phyloP scores from a whole-genome alignment of 2,113 vertebrate genomes.

The Erythrolamprus reginae region DNA sequence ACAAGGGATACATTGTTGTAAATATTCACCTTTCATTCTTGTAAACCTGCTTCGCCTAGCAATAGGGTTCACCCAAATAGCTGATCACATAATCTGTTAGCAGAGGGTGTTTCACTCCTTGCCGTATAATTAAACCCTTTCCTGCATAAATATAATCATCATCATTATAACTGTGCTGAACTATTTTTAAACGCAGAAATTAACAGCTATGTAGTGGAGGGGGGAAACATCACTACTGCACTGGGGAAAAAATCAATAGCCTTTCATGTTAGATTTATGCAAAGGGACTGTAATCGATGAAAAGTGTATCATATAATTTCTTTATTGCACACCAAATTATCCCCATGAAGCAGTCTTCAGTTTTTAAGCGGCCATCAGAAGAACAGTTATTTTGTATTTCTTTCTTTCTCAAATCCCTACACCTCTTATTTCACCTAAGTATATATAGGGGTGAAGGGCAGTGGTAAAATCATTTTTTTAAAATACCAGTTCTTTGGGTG shows the following conservation, averaged over 20 bases:
- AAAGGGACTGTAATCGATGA: neutral
- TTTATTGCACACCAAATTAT: constrained; percentile 2
- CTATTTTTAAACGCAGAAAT: neutral
- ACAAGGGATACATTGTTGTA: neutral
- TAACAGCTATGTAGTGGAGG: neutral
- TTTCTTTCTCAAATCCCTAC: neutral
- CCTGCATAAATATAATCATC: neutral
- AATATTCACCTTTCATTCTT: neutral
- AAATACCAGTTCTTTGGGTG: too few relatives aligned
- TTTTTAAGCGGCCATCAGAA: neutral
- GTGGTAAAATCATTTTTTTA: too few relatives aligned
- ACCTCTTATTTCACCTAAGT: neutral
- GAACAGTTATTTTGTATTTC: neutral
- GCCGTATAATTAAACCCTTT: neutral
- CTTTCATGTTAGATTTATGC: neutral
- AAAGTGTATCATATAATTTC: neutral
- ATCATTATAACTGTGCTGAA: neutral
- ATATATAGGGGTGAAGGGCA: neutral
- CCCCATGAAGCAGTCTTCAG: neutral
- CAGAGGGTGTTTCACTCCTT: neutral
- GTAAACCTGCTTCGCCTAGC: too few relatives aligned
- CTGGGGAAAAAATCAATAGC: neutral
- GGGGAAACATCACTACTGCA: neutral
- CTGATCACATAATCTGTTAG: neutral
- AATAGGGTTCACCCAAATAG: neutral